These are phyloP conservation scores for Drosophila tanythrix DNA, from an alignment of 2,888 invertebrate genomes.

Conservation along the genomic window DNA sequence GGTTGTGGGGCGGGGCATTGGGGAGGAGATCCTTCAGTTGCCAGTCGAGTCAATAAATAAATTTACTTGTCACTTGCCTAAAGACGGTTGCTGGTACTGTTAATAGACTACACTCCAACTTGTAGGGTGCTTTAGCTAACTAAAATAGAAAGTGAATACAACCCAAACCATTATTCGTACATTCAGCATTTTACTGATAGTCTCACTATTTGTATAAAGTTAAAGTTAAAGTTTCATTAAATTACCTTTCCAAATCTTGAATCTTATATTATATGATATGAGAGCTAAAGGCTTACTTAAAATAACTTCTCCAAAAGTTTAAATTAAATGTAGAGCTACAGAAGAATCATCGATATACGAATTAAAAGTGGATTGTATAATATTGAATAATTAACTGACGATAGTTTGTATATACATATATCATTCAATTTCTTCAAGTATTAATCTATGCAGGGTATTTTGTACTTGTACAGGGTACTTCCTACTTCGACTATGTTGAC, in stretches of 20 bases:
- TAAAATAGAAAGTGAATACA: not conserved
- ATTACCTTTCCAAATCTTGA: not conserved
- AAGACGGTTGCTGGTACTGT: slow-evolving; percentile 8
- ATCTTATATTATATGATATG: not conserved
- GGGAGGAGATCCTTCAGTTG: slow-evolving; percentile 30
- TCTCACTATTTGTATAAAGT: not conserved
- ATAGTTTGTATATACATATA: too few species aligned
- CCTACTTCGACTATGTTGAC: not conserved
- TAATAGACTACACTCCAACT: not conserved
- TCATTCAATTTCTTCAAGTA: not conserved
- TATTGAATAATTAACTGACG: not conserved
- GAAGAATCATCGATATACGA: not conserved
- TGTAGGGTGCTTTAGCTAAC: not conserved
- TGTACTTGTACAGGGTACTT: not conserved
- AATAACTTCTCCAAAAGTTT: accelerated
- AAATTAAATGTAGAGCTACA: too few species aligned
- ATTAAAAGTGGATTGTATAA: not conserved
- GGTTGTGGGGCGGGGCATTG: not conserved
- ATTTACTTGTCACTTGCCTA: slow-evolving; percentile 58
- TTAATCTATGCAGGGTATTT: slow-evolving; percentile 14
- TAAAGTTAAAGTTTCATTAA: not conserved
- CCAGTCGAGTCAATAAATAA: slow-evolving; percentile 74
- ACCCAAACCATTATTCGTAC: not conserved
- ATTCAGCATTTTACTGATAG: not conserved
- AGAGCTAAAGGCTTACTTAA: not conserved